Evolutionary conservation across 2,888 invertebrate genomes (phyloP), one percentile per base, ranked within the genome.

Genomic region (Hyposoter didymator): DNA sequence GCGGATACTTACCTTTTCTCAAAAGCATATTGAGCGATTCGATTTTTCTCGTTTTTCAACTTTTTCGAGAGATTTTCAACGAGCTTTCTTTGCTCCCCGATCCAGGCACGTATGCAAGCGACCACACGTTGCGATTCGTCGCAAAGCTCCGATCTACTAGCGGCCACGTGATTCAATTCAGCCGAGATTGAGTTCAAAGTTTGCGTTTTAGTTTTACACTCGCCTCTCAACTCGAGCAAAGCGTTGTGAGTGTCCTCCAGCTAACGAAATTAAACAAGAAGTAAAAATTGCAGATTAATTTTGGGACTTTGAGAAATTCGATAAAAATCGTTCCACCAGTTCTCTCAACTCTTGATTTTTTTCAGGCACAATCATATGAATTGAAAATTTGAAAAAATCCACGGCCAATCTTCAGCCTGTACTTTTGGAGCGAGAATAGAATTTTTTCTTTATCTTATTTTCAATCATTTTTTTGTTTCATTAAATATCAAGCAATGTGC

Each of bases 91-190:
- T 93, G 92, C 66, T 93, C 90, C 49, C 89, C 89, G 89, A 93
- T 91, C 91, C 91, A 93, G 3, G 84, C 76, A 0, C 92, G 91
- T 73, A 92, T 91, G 79, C 91, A 90, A 1, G 87, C 86, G 52
- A 93, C 90, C 22, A 92, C 90, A n/a, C 89, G 84, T 73, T 91
- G 90, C 1, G 92, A 91, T 84, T 93, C 92, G 67, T 91, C 91
- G 47, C 90, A 92, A 5, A 92, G 88, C 85, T 93, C 91, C 0
- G 91, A 90, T 84, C 91, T 89, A 74, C 90, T 91, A 4, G 90
- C 84, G n/a, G 90, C 90, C 64, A 90, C 89, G 81, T 91, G 87
- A 35, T 87, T 90, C 49, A 92, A 90, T 83, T 93, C 93, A 1
- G 89, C 90, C 19, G 92, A 90, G 45, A 93, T 88, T 43, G 85